Evolutionary conservation across 2,888 invertebrate genomes (phyloP).

Genomic region (Drosophila pseudotakahashii): DNA sequence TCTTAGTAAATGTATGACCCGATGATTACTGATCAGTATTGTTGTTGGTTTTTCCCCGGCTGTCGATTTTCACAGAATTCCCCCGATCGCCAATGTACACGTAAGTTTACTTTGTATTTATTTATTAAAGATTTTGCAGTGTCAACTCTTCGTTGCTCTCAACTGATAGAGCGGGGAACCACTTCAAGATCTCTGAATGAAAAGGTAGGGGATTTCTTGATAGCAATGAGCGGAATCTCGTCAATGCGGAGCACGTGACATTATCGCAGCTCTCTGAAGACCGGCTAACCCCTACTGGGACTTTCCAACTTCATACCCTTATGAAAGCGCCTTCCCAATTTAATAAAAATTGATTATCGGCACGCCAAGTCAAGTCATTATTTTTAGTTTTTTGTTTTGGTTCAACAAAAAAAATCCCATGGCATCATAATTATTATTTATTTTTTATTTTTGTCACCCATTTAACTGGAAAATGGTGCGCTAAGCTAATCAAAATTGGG

Average conservation of each 20-base stretch:
- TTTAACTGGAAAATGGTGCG: slow-evolving; percentile 36
- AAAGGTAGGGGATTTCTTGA: slow-evolving; percentile 22
- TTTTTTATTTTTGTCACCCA: slow-evolving; percentile 23
- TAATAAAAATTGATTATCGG: slow-evolving; percentile 46
- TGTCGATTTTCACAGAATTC: slow-evolving; percentile 29
- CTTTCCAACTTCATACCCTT: slow-evolving; percentile 17
- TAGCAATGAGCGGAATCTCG: slow-evolving; percentile 39
- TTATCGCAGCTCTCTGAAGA: slow-evolving; percentile 19
- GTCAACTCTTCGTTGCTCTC: slow-evolving; percentile 34
- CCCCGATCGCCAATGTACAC: slow-evolving; percentile 17
- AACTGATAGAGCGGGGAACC: slow-evolving; percentile 43
- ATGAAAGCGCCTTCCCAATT: slow-evolving; percentile 9
- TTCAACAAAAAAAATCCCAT: slow-evolving; percentile 33
- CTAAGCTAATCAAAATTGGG: slow-evolving; percentile 65
- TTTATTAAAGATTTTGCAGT: slow-evolving; percentile 25
- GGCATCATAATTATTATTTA: slow-evolving; percentile 38
- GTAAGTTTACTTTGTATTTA: background rate
- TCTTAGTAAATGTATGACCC: slow-evolving; percentile 17
- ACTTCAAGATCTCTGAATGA: slow-evolving; percentile 39
- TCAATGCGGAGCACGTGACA: slow-evolving; percentile 41
- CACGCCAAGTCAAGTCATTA: slow-evolving; percentile 8
- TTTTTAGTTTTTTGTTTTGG: slow-evolving; percentile 38
- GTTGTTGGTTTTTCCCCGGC: slow-evolving; percentile 20
- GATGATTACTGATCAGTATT: background rate
- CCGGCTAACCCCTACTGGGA: slow-evolving; percentile 10